Base-by-base conservation (phyloP, 37 sponge, comb jelly and placozoan species). In the Cliona cf. orientalis region DNA sequence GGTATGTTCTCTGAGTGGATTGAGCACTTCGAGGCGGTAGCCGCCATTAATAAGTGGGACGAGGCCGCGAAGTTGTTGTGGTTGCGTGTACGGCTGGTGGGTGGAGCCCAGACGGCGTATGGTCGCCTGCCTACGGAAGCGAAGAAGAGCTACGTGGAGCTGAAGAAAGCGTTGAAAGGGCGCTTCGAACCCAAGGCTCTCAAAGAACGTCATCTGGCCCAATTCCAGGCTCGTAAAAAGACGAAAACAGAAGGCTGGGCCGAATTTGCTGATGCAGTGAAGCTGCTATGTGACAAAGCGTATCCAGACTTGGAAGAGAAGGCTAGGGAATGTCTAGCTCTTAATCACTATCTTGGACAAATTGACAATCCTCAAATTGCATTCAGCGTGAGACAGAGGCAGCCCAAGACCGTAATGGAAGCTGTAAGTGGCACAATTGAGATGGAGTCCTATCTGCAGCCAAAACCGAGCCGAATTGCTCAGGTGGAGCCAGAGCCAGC, bases 371-470 rank as follows among this genome's bases (percentile, higher is more conserved):
- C 74, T 32, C 80, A 86, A 37, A 35, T 86, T 0, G 73, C 75
- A 0, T 80, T 86, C 59, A 53, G 68, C 14, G 88, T 87, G 0
- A 49, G 63, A 59, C 82, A 87, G 77, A 72, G 29, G 49, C 31
- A 42, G 35, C 88, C 88, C 3, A 73, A 43, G 42, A 71, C 61
- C 3, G 25, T 89, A 1, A 67, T 74, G 1, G 80, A 79, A n/a
- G 75, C 80, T 9, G 87, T 87, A 4, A 36, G 9, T 22, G 75
- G 69, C 0, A 89, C 89, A 1, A 19, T 82, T 4, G 89, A 89
- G 43, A 70, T 89, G 83, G 83, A 82, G 73, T 61, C 77, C 38
- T 76, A 76, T 43, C 32, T 76, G 35, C 69, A n/a, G n/a, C n/a
- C n/a, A n/a, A n/a, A n/a, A n/a, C n/a, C n/a, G n/a, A n/a, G n/a